These are phyloP conservation scores for Diachasma alloeum DNA, from an alignment of 1,140 invertebrate genomes.

Conservation along the genomic window DNA sequence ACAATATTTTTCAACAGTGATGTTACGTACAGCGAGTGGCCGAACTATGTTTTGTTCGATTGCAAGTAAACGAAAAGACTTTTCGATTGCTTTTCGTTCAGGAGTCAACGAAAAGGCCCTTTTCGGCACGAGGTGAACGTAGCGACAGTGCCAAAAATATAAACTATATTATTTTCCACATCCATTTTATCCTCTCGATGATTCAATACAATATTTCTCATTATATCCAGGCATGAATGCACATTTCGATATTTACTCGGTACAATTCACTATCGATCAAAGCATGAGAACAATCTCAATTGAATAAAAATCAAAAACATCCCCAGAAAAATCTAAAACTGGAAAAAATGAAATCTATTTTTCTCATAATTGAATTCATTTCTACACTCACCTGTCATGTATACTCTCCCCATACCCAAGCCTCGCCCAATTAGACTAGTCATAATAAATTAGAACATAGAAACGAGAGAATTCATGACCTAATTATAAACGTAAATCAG, in stretches of 20 bases:
- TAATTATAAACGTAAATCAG: neutral
- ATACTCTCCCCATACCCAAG: neutral
- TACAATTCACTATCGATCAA: neutral
- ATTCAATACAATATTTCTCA: neutral
- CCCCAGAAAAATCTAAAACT: neutral
- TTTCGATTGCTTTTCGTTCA: no score
- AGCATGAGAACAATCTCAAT: neutral
- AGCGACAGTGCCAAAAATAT: no score
- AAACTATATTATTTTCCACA: no score
- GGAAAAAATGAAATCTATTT: neutral
- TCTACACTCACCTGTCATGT: constrained; percentile 15
- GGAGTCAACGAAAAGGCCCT: no score
- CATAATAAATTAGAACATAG: constrained; percentile 39
- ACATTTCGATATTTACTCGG: neutral
- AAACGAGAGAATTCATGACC: neutral
- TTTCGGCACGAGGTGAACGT: no score
- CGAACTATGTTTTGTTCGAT: no score
- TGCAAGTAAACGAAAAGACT: no score
- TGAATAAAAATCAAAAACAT: constrained; percentile 43
- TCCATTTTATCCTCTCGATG: no score
- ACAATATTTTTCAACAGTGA: no score
- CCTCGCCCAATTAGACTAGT: constrained; percentile 37
- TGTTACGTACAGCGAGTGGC: no score
- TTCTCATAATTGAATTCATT: neutral
- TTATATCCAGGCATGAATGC: neutral